phyloP scores from a whole-genome alignment of 2,113 vertebrate genomes.

The Montifringilla adamsi region DNA sequence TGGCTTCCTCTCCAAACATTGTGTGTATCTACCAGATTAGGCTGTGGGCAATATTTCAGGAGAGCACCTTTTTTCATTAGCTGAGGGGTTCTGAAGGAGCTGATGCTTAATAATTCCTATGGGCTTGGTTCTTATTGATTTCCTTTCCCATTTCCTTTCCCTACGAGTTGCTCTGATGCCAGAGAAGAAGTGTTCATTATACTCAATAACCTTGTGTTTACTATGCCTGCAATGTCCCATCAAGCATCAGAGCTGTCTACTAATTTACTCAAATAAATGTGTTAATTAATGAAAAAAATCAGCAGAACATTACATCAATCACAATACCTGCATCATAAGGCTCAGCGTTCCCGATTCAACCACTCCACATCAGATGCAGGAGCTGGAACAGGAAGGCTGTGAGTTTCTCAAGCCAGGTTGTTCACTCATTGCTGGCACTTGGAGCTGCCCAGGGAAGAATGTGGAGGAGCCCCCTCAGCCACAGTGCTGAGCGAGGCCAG shows the following conservation, averaged over 20 bases:
- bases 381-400: not conserved
- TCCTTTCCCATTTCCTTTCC: not conserved
- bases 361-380: not conserved
- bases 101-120: not conserved
- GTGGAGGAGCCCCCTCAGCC: not conserved
- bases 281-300: not conserved
- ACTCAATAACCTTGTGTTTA: not conserved
- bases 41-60: not conserved
- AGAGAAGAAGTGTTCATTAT: not conserved
- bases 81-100: not conserved
- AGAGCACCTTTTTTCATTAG: not conserved
- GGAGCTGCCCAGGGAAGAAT: not conserved
- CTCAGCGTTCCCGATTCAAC: not conserved
- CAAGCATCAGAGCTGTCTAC: not conserved
- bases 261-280: not conserved
- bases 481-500: fast-evolving
- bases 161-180: not conserved
- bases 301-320: not conserved
- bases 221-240: not conserved
- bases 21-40: not conserved
- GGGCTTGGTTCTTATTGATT: not conserved
- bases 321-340: not conserved
- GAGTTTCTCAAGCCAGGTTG: not conserved
- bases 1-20: not conserved
- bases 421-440: not conserved